Conservation (phyloP, 2,888 invertebrate genomes). For the Agrochola macilenta region DNA sequence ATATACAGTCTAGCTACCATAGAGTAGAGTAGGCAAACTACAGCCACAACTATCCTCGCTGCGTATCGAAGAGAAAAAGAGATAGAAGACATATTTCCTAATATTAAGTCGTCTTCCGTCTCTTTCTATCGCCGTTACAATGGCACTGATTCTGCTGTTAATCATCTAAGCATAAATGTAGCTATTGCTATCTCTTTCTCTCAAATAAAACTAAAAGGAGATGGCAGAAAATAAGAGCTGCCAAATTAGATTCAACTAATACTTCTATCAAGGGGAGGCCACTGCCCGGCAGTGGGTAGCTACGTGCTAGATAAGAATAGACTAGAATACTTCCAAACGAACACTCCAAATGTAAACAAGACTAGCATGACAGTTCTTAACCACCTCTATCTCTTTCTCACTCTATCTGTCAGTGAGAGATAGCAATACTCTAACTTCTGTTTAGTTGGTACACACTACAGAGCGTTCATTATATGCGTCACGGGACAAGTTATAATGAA, state of each 20-base stretch:
- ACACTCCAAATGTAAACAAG: not conserved
- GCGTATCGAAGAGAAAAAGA: constrained; percentile 10
- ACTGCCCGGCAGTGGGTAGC: not conserved
- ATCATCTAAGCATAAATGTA: too few species aligned
- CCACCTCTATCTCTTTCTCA: not conserved
- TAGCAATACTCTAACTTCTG: constrained; percentile 5
- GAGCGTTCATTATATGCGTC: too few species aligned
- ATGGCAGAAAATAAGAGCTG: not conserved
- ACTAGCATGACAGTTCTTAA: not conserved
- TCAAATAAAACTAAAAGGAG: not conserved
- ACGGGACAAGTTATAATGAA: too few species aligned
- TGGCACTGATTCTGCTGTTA: not conserved
- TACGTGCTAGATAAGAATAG: constrained; percentile 16
- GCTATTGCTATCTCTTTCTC: constrained; percentile 15
- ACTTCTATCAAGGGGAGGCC: not conserved
- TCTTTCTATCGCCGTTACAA: constrained; percentile 12
- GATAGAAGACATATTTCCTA: not conserved
- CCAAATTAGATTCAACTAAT: constrained; percentile 7
- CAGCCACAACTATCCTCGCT: not conserved
- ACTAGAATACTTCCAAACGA: constrained; percentile 40
- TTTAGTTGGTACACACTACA: not conserved
- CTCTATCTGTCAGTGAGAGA: not conserved
- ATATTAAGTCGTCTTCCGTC: not conserved
- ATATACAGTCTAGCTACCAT: constrained; percentile 18
- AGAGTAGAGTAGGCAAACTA: constrained; percentile 30